A percentile compares a stretch with the other conserved stretches of the same genome.
Conservation (phyloP, 2,797 vertebrate genomes). For the Cephalopachus bancanus region DNA sequence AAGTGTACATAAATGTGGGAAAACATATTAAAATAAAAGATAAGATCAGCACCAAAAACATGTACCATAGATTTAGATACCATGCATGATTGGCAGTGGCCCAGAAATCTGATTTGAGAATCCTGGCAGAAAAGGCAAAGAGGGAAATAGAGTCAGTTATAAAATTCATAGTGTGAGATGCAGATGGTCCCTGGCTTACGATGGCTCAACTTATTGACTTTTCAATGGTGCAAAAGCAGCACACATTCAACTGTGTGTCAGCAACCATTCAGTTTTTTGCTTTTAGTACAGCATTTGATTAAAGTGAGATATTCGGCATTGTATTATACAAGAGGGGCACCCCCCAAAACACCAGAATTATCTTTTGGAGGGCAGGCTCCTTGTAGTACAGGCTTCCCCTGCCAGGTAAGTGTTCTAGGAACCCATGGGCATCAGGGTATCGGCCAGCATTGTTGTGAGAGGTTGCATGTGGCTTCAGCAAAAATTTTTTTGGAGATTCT, state of each 20-base stretch:
- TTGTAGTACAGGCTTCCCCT: no score
- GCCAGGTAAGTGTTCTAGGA: no score
- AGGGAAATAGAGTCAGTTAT: not conserved
- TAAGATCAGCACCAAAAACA: not conserved
- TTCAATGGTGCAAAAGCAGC: not conserved
- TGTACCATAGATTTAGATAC: not conserved
- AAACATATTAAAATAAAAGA: constrained; percentile 7
- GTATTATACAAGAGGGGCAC: not conserved
- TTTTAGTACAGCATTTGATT: not conserved
- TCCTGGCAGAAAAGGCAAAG: not conserved
- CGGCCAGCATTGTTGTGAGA: no score
- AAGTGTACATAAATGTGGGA: not conserved
- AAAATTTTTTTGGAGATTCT: no score
- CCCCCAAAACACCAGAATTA: no score
- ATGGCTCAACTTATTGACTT: not conserved
- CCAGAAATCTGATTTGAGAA: constrained; percentile 6
- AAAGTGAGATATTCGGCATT: not conserved
- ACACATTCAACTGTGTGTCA: not conserved
- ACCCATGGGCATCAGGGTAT: no score
- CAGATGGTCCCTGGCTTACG: not conserved
- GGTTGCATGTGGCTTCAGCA: no score
- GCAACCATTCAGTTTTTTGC: not conserved
- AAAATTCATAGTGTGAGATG: not conserved
- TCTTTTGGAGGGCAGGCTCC: no score
- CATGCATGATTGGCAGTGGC: not conserved